Evolutionary conservation across 2,888 invertebrate species (phyloP), one percentile per base, ranked within the genome.

Genomic region (Ophraella communa): DNA sequence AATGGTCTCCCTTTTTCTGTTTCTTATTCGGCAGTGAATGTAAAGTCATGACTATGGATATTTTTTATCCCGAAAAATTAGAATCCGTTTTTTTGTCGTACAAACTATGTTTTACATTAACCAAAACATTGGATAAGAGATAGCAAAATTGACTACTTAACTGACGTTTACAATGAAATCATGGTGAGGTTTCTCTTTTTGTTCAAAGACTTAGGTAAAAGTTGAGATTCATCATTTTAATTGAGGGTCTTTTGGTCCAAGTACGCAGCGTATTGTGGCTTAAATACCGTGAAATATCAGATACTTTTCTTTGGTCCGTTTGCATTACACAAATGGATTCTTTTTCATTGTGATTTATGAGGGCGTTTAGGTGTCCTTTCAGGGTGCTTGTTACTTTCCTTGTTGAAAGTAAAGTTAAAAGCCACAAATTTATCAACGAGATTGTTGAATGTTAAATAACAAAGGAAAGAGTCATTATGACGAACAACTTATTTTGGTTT

Each of bases 211-310:
- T 65, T 67, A 69, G 62, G 70, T 70, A 62, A 71, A 65, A 69
- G 66, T 64, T 63, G 67, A 66, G 68, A 71, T 74, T 70, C 71
- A 70, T 74, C 73, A 74, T 74, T 70, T 74, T 74, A 74, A 74
- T 74, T 74, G 69, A 69, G 61, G 68, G 69, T 56, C 60, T 59
- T 59, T 35, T 10, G 51, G 21, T 59, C 18, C 61, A 63, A 61
- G 69, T 65, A 65, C 57, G 64, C 65, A 68, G 62, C 68, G 68
- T 67, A 70, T 68, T 67, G 64, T 65, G 56, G 68, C 62, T 66
- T 69, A 71, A 69, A 68, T 67, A 64, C 64, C 63, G 67, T 60
- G 62, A 62, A 67, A 67, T 67, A 65, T 63, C 65, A 57, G 65
- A 60, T 65, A 67, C 65, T 62, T 67, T 67, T 65, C 67, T 63